Percentiles rank a stretch among this genome's conserved stretches.
Conservation (phyloP, 1,140 invertebrate species). For the Thaumetopoea pityocampa region DNA sequence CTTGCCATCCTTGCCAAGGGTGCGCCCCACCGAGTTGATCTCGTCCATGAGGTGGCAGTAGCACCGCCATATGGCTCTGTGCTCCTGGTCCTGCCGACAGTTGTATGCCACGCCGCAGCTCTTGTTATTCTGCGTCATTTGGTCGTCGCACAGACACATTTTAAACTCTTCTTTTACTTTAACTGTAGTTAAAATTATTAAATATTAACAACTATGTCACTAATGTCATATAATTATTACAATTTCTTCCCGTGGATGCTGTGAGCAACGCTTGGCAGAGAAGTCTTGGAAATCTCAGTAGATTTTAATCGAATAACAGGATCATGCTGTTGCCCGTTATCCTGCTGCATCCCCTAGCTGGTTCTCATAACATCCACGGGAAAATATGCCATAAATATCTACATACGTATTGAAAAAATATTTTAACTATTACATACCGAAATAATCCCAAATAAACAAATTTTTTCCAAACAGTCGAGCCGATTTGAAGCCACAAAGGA, state of each 20-base stretch:
- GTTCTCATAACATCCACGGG: too few species aligned
- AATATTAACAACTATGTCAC: too few species aligned
- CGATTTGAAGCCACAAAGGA: constrained; percentile 95
- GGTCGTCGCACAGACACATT: constrained; percentile 80
- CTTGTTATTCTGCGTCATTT: constrained; percentile 77
- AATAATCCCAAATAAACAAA: constrained; percentile 98
- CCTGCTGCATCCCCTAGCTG: too few species aligned
- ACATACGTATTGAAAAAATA: too few species aligned
- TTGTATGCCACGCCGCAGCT: constrained; percentile 85
- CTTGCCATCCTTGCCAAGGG: constrained; percentile 97
- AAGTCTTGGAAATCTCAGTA: constrained; percentile 3
- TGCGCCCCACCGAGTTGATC: constrained; percentile 89
- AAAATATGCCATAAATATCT: too few species aligned
- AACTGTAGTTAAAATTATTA: constrained; percentile 80
- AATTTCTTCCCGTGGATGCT: too few species aligned
- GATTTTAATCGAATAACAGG: too few species aligned
- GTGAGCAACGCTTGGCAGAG: too few species aligned
- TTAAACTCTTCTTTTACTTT: constrained; percentile 92
- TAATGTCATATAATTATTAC: background rate
- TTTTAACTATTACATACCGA: constrained; percentile 84
- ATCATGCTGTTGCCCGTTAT: too few species aligned
- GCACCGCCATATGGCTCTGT: constrained; percentile 83
- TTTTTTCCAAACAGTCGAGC: constrained; percentile 94
- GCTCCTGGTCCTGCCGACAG: constrained; percentile 85
- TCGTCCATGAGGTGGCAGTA: constrained; percentile 89